Conservation (phyloP, 2,113 vertebrate genomes). For the Periophthalmodon schlosseri region DNA sequence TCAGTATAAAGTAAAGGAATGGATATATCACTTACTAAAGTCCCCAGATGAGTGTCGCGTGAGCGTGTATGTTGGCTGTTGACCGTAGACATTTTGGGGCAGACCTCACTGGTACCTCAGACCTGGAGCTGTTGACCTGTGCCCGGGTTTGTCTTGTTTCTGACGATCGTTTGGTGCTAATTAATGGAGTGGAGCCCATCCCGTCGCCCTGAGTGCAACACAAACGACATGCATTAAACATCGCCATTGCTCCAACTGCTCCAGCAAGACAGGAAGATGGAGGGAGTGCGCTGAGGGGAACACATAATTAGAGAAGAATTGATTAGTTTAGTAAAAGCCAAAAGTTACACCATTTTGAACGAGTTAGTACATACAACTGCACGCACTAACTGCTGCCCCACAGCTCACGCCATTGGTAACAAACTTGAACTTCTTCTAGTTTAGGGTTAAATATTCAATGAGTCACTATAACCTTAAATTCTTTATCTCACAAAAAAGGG, state of each 20-base stretch:
- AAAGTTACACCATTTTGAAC: slow-evolving; percentile 3
- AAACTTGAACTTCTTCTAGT: neutral
- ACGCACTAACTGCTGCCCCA: neutral
- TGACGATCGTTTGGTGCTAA: slow-evolving; percentile 77
- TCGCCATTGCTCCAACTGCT: slow-evolving; percentile 64
- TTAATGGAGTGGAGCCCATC: slow-evolving; percentile 80
- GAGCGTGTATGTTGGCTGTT: neutral
- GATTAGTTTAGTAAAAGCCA: slow-evolving; percentile 1
- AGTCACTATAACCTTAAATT: neutral
- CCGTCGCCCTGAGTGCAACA: slow-evolving; percentile 71
- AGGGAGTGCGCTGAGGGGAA: slow-evolving; percentile 11
- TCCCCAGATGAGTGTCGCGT: slow-evolving; percentile 10
- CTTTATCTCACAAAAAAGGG: neutral
- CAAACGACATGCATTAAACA: slow-evolving; percentile 81
- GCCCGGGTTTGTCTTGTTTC: slow-evolving; percentile 73
- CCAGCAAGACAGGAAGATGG: slow-evolving; percentile 55
- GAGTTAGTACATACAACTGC: neutral
- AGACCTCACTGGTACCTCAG: slow-evolving; percentile 61
- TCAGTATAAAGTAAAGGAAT: neutral
- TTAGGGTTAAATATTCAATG: neutral
- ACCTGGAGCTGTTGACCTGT: slow-evolving; percentile 71
- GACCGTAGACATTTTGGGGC: slow-evolving; percentile 56
- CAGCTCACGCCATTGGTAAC: neutral
- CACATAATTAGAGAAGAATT: slow-evolving; percentile 7
- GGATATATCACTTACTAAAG: slow-evolving; percentile 22